Conservation (phyloP, 2,113 vertebrate genomes). For the Psophia crepitans region DNA sequence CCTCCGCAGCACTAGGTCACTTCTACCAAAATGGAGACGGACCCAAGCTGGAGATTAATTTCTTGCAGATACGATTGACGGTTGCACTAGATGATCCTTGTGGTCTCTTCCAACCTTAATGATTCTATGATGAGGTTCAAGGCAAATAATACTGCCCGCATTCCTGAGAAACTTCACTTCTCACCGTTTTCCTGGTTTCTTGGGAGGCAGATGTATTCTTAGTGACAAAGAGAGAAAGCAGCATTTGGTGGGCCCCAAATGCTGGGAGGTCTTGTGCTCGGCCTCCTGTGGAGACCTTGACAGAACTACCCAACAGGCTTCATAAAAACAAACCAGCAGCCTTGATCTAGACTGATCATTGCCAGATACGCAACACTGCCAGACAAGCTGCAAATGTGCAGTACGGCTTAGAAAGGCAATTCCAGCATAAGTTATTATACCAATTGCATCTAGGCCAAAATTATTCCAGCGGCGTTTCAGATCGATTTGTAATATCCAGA, state of each 20-base stretch:
- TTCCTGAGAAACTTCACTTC: background rate
- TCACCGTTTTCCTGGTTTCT: background rate
- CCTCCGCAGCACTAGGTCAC: background rate
- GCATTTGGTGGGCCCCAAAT: background rate
- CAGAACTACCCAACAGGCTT: slow-evolving; percentile 9
- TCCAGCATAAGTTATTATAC: background rate
- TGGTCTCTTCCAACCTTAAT: no score
- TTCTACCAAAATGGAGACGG: background rate
- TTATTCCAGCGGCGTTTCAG: background rate
- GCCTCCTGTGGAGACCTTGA: slow-evolving; percentile 12
- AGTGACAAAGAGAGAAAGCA: background rate
- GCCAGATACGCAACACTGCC: slow-evolving; percentile 15
- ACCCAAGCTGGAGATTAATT: background rate
- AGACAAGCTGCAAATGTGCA: background rate
- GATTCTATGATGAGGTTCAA: background rate
- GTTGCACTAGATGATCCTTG: no score
- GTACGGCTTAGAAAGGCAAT: background rate
- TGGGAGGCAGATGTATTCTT: background rate
- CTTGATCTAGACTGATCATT: slow-evolving; percentile 22
- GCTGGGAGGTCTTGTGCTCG: slow-evolving; percentile 33
- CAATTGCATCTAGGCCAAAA: background rate
- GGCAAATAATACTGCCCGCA: background rate
- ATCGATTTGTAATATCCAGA: background rate
- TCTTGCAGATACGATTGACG: background rate
- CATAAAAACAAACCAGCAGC: background rate